Conservation (phyloP, 1,140 invertebrate genomes). For the Varroa destructor region DNA sequence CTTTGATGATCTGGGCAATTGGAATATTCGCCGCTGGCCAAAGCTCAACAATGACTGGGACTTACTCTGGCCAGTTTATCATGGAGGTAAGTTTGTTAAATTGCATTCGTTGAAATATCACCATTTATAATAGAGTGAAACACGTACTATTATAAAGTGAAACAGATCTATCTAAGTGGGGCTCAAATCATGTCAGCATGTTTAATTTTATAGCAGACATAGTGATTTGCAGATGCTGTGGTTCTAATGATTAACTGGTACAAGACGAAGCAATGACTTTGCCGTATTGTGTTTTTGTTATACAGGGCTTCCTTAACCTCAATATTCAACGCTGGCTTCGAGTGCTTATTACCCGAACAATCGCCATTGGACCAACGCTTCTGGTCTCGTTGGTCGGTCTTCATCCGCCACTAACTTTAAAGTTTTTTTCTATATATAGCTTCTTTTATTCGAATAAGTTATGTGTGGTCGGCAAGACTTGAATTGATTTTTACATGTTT, state of each 20-base stretch:
- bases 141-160: not conserved
- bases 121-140: too few relatives aligned
- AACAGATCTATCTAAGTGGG: not conserved
- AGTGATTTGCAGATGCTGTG: too few relatives aligned
- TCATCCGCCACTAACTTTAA: not conserved
- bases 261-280: not conserved
- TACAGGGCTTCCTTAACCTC: slow-evolving; percentile 69
- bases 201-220: too few relatives aligned
- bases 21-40: slow-evolving; percentile 49
- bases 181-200: too few relatives aligned
- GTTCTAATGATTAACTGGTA: too few relatives aligned
- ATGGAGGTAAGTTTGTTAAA: slow-evolving; percentile 43
- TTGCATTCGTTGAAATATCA: too few relatives aligned
- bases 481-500: not conserved
- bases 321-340: slow-evolving; percentile 76
- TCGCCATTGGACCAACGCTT: slow-evolving; percentile 80
- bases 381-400: slow-evolving; percentile 52
- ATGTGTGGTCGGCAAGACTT: not conserved
- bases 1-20: slow-evolving; percentile 48
- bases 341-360: slow-evolving; percentile 66
- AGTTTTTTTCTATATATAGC: not conserved
- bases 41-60: slow-evolving; percentile 48
- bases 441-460: not conserved
- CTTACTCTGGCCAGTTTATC: slow-evolving; percentile 50
- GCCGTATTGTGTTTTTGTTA: slow-evolving; percentile 30